These are phyloP conservation scores for Lepeophtheirus salmonis DNA, from an alignment of 1,140 invertebrate genomes.

Conservation along the genomic window DNA sequence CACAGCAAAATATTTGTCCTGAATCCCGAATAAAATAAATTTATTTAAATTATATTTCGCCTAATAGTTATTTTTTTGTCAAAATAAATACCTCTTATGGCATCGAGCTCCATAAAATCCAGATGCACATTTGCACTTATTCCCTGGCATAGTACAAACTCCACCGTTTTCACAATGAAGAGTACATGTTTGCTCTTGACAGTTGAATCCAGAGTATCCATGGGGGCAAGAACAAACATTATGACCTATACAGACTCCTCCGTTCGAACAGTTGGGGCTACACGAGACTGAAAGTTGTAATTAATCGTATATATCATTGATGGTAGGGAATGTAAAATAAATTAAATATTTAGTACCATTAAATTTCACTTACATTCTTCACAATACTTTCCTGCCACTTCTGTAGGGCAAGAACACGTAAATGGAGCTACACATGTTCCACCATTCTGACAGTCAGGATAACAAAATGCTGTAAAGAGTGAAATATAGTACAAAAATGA, in stretches of 20 bases:
- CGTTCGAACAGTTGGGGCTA: constrained; percentile 26
- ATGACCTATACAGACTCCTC: constrained; percentile 24
- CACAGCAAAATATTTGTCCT: too few species aligned
- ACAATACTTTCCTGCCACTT: constrained; percentile 8
- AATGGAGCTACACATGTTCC: constrained; percentile 14
- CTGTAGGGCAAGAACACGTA: constrained; percentile 3
- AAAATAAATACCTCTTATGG: not conserved
- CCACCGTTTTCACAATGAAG: constrained; percentile 65
- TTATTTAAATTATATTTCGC: too few species aligned
- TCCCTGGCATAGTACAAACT: constrained; percentile 47
- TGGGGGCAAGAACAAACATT: constrained; percentile 25
- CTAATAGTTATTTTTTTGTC: too few species aligned
- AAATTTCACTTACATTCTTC: constrained; percentile 13
- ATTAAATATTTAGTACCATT: too few species aligned
- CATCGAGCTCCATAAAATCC: not conserved
- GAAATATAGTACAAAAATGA: not conserved
- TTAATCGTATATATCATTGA: not conserved
- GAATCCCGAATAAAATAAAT: too few species aligned
- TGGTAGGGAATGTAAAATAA: too few species aligned
- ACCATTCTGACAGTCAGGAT: constrained; percentile 16
- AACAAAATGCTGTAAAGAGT: constrained; percentile 11
- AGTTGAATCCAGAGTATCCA: constrained; percentile 19
- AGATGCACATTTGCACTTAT: not conserved
- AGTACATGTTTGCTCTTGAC: constrained; percentile 33
- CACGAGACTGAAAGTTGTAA: constrained; percentile 20